These are phyloP conservation scores for Dasypus novemcinctus DNA, from an alignment of 2,113 vertebrate genomes.

Conservation along the genomic window DNA sequence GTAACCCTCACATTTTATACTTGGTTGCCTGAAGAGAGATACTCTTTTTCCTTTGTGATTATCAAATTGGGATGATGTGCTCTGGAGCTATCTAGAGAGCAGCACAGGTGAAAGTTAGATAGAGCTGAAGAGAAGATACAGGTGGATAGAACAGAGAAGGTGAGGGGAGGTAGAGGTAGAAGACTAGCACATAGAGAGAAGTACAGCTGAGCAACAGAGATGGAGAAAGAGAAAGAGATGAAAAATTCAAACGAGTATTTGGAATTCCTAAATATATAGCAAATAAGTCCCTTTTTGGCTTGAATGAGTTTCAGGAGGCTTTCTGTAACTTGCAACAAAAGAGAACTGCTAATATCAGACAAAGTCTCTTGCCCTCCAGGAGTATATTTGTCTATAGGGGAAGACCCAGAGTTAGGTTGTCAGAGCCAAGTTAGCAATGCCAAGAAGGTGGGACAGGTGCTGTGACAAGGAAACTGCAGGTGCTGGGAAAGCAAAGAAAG, in stretches of 20 bases:
- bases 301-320: background rate
- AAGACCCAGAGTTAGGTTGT: background rate
- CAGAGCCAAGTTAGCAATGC: background rate
- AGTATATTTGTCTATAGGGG: background rate
- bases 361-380: background rate
- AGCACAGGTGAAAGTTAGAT: background rate
- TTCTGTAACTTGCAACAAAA: background rate
- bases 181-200: background rate
- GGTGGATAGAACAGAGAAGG: background rate
- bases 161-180: background rate
- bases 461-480: background rate
- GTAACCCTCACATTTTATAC: background rate
- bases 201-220: background rate
- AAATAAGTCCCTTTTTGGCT: background rate
- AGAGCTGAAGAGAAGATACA: background rate
- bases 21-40: background rate
- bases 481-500: background rate
- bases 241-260: background rate
- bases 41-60: background rate
- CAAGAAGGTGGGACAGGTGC: background rate
- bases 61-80: background rate
- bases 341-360: background rate
- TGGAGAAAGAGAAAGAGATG: background rate
- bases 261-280: background rate
- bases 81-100: background rate